Evolutionary conservation across 2,797 vertebrate species (phyloP).

Genomic region (Enteromius afrohamiltoni): DNA sequence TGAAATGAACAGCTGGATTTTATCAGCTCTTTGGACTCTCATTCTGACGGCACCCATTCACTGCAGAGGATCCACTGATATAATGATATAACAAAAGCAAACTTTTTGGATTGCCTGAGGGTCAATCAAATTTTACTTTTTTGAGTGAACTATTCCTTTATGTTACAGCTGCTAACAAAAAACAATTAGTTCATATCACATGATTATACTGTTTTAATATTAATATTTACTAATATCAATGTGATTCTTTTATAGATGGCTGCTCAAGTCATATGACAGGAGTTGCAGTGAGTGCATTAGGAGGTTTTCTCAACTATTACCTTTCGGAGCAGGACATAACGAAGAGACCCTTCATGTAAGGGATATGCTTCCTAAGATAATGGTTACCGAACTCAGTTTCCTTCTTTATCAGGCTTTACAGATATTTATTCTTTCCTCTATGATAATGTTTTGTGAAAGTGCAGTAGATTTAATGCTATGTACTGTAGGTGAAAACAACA

Average conservation of each 20-base stretch:
- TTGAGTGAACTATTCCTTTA: not conserved
- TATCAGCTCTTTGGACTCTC: not conserved
- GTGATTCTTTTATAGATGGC: slow-evolving; percentile 72
- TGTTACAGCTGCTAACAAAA: not conserved
- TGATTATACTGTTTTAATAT: not conserved
- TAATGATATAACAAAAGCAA: not conserved
- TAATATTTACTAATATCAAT: not conserved
- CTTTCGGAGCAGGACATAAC: slow-evolving; percentile 82
- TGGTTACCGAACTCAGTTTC: not conserved
- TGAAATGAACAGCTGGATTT: not conserved
- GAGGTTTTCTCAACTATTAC: slow-evolving; percentile 84
- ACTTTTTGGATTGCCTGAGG: not conserved
- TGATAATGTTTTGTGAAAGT: not conserved
- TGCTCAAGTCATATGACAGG: slow-evolving; percentile 87
- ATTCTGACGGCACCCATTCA: not conserved
- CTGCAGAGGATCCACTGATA: not conserved
- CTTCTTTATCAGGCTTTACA: not conserved
- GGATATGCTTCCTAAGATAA: not conserved
- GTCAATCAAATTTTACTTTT: not conserved
- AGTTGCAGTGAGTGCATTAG: slow-evolving; percentile 80
- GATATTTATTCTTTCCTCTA: slow-evolving; percentile 16
- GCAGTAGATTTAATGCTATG: not conserved
- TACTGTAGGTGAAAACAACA: not conserved
- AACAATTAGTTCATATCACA: not conserved
- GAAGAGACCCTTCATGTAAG: slow-evolving; percentile 75